phyloP scores from a whole-genome alignment of 1,140 invertebrate species.

The Asbolus verrucosus region DNA sequence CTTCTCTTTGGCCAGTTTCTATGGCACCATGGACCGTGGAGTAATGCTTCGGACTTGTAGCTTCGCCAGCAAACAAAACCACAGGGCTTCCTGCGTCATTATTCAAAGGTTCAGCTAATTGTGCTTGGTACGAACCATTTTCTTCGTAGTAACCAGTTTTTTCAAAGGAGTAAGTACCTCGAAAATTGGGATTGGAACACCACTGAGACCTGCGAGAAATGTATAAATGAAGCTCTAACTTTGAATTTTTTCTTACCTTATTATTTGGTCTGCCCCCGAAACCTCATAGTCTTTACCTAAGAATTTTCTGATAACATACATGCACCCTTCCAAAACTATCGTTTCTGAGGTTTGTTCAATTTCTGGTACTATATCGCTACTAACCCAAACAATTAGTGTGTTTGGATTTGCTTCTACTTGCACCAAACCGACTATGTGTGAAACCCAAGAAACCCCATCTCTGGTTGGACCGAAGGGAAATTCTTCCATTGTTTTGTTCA shows the following conservation, averaged over 20 bases:
- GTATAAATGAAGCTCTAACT: not conserved
- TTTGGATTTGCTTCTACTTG: slow-evolving; percentile 61
- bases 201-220: slow-evolving; percentile 43
- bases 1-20: slow-evolving; percentile 69
- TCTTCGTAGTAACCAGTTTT: slow-evolving; percentile 8
- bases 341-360: slow-evolving; percentile 68
- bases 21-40: slow-evolving; percentile 74
- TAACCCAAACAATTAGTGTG: slow-evolving; percentile 69
- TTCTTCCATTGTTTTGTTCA: not conserved
- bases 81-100: slow-evolving; percentile 40
- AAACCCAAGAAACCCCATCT: not conserved
- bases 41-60: slow-evolving; percentile 67
- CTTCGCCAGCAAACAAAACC: slow-evolving; percentile 64
- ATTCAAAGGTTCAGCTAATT: slow-evolving; percentile 32
- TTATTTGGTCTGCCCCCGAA: slow-evolving; percentile 65
- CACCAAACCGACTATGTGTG: not conserved
- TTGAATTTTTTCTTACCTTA: no score
- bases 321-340: slow-evolving; percentile 64
- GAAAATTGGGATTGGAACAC: slow-evolving; percentile 45
- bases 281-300: slow-evolving; percentile 66
- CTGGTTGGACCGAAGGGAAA: not conserved
- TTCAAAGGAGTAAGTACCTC: slow-evolving; percentile 44
- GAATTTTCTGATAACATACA: slow-evolving; percentile 65
- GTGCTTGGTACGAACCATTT: slow-evolving; percentile 9
- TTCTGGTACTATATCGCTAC: slow-evolving; percentile 67